phyloP scores from a whole-genome alignment of 1,140 invertebrate species.

The Olivierus martensii region DNA sequence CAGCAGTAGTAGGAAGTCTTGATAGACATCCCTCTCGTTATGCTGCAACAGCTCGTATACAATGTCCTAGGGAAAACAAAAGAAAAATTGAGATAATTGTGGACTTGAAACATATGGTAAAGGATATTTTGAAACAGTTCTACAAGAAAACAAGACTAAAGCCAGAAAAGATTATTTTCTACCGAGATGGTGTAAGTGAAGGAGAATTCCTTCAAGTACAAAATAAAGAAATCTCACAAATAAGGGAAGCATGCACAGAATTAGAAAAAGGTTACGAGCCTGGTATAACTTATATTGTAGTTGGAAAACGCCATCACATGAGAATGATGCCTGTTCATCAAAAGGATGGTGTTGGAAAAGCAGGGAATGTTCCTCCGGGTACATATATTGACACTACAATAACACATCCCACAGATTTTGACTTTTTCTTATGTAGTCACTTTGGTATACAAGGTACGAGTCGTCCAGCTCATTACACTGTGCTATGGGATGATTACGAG shows the following conservation, averaged over 20 bases:
- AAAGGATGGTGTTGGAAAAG: constrained; percentile 20
- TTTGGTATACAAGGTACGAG: constrained; percentile 15
- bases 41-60: constrained; percentile 8
- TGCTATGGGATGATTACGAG: constrained; percentile 7
- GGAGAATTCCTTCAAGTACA: constrained; percentile 31
- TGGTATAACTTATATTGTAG: constrained; percentile 17
- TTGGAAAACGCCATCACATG: constrained; percentile 16
- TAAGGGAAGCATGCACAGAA: constrained; percentile 6
- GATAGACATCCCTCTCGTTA: constrained; percentile 12
- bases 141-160: constrained; percentile 4
- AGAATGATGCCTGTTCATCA: constrained; percentile 17
- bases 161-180: constrained; percentile 30
- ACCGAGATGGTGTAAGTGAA: constrained; percentile 34
- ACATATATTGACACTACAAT: constrained; percentile 68
- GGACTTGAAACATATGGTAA: constrained; percentile 54
- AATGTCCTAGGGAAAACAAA: constrained; percentile 1
- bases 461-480: constrained; percentile 12
- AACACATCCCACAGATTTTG: constrained; percentile 61
- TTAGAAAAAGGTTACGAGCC: constrained; percentile 7
- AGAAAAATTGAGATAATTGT: constrained; percentile 9
- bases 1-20: constrained; percentile 40
- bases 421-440: constrained; percentile 68
- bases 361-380: constrained; percentile 60
- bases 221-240: constrained; percentile 14
- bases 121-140: constrained; percentile 32